Evolutionary conservation across 2,888 invertebrate genomes (phyloP).

Genomic region (Drosophila helvetica): DNA sequence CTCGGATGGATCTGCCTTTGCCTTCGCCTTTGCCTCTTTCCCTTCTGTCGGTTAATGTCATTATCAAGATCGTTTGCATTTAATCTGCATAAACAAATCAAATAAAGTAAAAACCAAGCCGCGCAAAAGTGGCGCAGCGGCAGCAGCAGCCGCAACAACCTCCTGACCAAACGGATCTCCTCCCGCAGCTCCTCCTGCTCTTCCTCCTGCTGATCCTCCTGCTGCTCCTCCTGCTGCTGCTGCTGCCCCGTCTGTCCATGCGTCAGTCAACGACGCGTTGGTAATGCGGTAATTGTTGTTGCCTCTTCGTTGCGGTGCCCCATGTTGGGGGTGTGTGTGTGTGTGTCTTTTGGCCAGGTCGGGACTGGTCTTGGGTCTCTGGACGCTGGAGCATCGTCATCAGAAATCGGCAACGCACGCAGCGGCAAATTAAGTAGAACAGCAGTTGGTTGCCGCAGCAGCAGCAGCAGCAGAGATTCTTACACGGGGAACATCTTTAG

Average conservation of each 20-base stretch:
- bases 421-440: conserved; percentile 78
- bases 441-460: conserved; percentile 61
- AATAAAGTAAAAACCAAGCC: conserved; percentile 68
- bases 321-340: conserved; percentile 24
- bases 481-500: neutral
- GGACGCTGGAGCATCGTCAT: conserved; percentile 44
- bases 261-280: conserved; percentile 73
- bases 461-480: conserved; percentile 21
- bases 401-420: conserved; percentile 74
- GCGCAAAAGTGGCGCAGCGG: conserved; percentile 74
- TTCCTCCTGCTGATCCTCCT: neutral
- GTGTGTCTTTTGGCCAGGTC: conserved; percentile 18
- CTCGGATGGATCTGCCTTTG: conserved; percentile 39
- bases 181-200: neutral
- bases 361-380: conserved; percentile 24
- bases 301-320: conserved; percentile 31
- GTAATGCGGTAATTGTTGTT: conserved; percentile 79
- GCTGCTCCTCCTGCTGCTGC: conserved; percentile 4
- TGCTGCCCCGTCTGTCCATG: conserved; percentile 35
- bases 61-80: conserved; percentile 83
- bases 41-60: conserved; percentile 82
- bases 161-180: conserved; percentile 21
- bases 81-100: conserved; percentile 82
- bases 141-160: conserved; percentile 39
- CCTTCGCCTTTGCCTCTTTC: conserved; percentile 55